Evolutionary conservation across 2,797 vertebrate species (phyloP), one percentile per base, ranked within the genome.

Genomic region (Gymnothorax javanicus): DNA sequence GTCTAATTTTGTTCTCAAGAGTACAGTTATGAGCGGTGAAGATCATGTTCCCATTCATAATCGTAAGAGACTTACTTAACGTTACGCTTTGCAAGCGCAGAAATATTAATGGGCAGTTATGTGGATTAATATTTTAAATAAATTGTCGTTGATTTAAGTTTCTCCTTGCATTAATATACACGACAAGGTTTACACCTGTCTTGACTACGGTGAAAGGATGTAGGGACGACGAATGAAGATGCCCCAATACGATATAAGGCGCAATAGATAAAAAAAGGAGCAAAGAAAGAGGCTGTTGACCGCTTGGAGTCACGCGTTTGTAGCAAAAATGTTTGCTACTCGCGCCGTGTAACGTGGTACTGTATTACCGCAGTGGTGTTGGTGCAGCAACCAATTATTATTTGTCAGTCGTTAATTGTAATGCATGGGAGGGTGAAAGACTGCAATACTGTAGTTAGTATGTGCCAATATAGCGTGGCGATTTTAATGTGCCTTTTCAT

Each of bases 351-450:
- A n/a, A 15, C 62, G 20, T 43, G 33, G 1, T 77, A 77, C 73
- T 77, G 73, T 77, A 77, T 77, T 77, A 77, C 73, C 73, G 73
- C 73, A 77, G 73, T 77, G 73, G 12, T 52, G 43, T 12, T 77
- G 73, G 73, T 77, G 73, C 73, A 77, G 73, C 43, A 52, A 52
- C 25, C 73, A 52, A 77, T 77, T 73, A 73, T 43, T 77, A 43
- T 77, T 77, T 77, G 73, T 77, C 73, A 77, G 73, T 77, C 73
- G 73, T 52, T 77, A 77, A 77, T 77, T 77, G 73, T 77, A 77
- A 52, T 50, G 12, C 73, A 52, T 20, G 52, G 15, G 4, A 20
- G 33, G 73, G 25, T 13, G 69, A 73, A 17, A 77, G 33, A 33
- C 43, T 77, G 43, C 73, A 7, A 50, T 52, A 52, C 43, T 77